phyloP scores from a whole-genome alignment of 2,888 invertebrate species.

The Elgonia sp. region DNA sequence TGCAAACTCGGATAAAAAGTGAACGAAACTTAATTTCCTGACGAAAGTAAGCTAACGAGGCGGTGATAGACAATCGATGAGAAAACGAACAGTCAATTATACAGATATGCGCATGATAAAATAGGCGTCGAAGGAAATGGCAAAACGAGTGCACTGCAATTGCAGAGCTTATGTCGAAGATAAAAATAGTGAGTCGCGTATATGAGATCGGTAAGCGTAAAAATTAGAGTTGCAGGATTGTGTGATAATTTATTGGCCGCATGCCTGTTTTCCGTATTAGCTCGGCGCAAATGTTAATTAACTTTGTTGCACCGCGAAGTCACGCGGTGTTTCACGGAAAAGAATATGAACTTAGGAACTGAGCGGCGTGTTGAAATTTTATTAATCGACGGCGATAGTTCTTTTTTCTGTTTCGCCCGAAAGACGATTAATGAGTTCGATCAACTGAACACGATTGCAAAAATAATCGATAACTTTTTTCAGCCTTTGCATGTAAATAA shows the following conservation, averaged over 20 bases:
- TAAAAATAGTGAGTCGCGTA: constrained; percentile 60
- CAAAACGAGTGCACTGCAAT: constrained; percentile 53
- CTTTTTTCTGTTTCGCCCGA: no score
- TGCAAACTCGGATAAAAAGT: constrained; percentile 38
- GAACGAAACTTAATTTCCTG: constrained; percentile 68
- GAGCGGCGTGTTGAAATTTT: constrained; percentile 5
- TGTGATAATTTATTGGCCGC: constrained; percentile 67
- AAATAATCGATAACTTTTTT: no score
- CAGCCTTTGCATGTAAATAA: no score
- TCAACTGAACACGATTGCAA: no score
- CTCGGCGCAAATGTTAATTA: constrained; percentile 57
- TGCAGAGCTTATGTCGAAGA: constrained; percentile 37
- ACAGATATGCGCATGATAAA: constrained; percentile 40
- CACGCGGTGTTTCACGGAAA: constrained; percentile 28
- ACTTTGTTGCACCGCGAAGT: constrained; percentile 28
- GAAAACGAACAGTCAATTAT: constrained; percentile 53
- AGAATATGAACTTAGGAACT: constrained; percentile 5
- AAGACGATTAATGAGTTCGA: no score
- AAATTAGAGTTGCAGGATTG: constrained; percentile 66
- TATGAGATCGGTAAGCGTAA: constrained; percentile 67
- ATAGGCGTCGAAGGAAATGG: constrained; percentile 46
- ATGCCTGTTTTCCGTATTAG: constrained; percentile 66
- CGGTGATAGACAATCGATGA: constrained; percentile 65
- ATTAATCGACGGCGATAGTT: background rate
- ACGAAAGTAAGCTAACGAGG: constrained; percentile 52